These are phyloP conservation scores for Horisme vitalbata DNA, from an alignment of 2,888 invertebrate genomes.

Conservation along the genomic window DNA sequence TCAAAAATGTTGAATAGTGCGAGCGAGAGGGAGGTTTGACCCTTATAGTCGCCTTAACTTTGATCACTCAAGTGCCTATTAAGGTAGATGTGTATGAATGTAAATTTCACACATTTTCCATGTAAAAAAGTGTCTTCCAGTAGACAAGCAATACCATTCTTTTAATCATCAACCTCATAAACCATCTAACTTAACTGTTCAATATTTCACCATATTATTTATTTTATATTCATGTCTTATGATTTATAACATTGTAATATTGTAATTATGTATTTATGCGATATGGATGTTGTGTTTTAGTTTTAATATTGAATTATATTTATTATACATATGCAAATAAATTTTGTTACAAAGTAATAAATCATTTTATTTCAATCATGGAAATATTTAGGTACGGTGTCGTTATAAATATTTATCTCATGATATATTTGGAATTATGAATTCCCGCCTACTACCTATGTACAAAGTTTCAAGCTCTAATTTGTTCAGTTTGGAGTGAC, in stretches of 20 bases:
- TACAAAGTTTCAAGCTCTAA: no score
- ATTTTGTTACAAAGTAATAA: slow-evolving; percentile 55
- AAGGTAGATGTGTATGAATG: no score
- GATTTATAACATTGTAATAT: no score
- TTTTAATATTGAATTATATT: slow-evolving; percentile 49
- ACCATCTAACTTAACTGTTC: not conserved
- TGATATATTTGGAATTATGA: no score
- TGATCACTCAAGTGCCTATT: slow-evolving; percentile 18
- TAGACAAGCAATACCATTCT: slow-evolving; percentile 2
- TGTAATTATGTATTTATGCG: slow-evolving; percentile 22
- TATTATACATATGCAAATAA: slow-evolving; percentile 52
- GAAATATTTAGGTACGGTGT: no score
- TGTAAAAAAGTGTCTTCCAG: slow-evolving; percentile 8
- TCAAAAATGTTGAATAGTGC: no score
- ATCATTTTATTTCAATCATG: slow-evolving; percentile 8
- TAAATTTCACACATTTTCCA: not conserved
- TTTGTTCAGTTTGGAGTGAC: no score
- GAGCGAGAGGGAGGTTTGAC: no score
- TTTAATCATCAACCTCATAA: not conserved
- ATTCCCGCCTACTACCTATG: no score
- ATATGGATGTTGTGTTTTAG: slow-evolving; percentile 32
- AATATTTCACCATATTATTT: not conserved
- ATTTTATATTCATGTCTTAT: no score
- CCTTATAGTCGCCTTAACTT: no score
- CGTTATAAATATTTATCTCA: no score